Base-by-base conservation (phyloP, 1,140 invertebrate genomes). In the Hycleus cichorii region DNA sequence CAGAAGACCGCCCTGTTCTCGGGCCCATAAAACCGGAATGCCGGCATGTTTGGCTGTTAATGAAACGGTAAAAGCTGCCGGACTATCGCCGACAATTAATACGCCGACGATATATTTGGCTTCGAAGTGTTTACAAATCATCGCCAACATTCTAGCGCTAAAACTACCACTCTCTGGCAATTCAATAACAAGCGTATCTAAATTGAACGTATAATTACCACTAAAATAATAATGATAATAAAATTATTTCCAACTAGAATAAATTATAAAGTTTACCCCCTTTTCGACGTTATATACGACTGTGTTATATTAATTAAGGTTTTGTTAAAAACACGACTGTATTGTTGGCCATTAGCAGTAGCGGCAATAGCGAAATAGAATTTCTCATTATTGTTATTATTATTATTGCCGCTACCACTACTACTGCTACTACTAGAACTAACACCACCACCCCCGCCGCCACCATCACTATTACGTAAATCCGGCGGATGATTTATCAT, bases 11-110 rank as follows among this genome's bases (percentile, higher is more conserved):
- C 58, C 53, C 24, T 69, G 69, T 18, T 69, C 73, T 47, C 67
- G 60, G 8, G 74, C 75, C 75, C 75, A 76, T 0, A 76, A 50
- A 6, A 76, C 74, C 3, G 74, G 74, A 32, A 76, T 65, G 25
- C 70, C 67, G 26, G 70, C 62, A 40, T 74, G 68, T 25, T 62
- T 69, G 9, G 74, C 73, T 6, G 74, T 69, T 55, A 74, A 47
- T 27, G 69, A 69, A 42, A 75, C 70, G 4, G 72, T 74, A 57
- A 72, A 72, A 1, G 72, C 73, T 32, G 75, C 74, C 43, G 73
- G 72, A 9, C 72, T 69, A 59, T 71, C 62, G 10, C 75, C 74
- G 46, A 76, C 59, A 18, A 76, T 64, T 47, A 76, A 55, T 18
- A 75, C 63, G 3, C 69, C 74, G 10, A 70, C 67, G 18, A 76